Evolutionary conservation across 2,888 invertebrate species (phyloP).

Genomic region (Thereva nobilitata): DNA sequence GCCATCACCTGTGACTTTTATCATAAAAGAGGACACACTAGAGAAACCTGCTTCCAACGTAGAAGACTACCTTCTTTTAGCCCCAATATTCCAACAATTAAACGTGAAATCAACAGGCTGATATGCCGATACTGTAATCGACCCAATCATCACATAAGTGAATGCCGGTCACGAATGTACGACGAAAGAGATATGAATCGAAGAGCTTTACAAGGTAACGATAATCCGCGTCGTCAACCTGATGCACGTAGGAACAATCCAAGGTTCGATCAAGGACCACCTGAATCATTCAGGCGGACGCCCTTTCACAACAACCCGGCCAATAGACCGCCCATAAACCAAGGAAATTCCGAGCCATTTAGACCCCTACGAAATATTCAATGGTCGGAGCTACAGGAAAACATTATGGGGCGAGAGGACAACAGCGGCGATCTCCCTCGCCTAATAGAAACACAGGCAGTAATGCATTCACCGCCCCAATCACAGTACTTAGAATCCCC

Average conservation of each 20-base stretch:
- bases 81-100: neutral
- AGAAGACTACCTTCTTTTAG: neutral
- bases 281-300: neutral
- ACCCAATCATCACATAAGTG: constrained; percentile 2
- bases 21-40: constrained; percentile 5
- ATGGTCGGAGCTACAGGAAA: constrained; percentile 4
- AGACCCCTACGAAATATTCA: constrained; percentile 9
- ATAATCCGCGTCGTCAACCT: neutral
- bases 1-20: neutral
- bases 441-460: neutral
- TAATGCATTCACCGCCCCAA: neutral
- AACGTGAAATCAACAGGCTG: neutral
- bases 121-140: constrained; percentile 15
- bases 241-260: neutral
- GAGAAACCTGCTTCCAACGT: neutral
- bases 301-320: too few relatives aligned
- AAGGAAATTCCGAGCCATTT: neutral
- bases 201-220: neutral
- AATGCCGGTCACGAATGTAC: neutral
- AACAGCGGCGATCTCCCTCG: neutral
- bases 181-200: constrained; percentile 1
- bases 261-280: neutral
- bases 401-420: constrained; percentile 6
- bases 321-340: neutral
- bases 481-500: too few relatives aligned